A percentile compares a stretch with the other conserved stretches of the same genome.
phyloP scores from a whole-genome alignment of 2,797 vertebrate species.

The Siniperca obscura region DNA sequence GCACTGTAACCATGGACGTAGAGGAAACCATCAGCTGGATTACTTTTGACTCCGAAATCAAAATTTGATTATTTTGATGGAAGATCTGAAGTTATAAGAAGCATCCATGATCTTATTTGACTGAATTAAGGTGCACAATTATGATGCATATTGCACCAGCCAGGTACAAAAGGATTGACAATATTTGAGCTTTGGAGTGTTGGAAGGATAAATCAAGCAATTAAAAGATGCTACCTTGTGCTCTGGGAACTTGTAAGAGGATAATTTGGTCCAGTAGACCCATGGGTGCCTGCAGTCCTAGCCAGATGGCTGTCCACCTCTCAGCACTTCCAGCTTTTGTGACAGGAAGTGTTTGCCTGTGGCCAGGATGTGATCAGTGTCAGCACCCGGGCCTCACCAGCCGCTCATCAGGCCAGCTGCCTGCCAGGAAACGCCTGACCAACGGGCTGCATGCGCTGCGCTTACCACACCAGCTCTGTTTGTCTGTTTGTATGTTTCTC shows the following conservation, averaged over 20 bases:
- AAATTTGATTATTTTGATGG: background rate
- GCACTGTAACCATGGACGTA: background rate
- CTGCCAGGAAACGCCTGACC: conserved; percentile 46
- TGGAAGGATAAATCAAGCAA: background rate
- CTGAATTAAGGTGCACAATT: background rate
- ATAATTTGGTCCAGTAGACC: conserved; percentile 52
- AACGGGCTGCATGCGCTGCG: background rate
- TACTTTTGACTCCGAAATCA: background rate
- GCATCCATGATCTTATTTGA: background rate
- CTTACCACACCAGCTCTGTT: conserved; percentile 10
- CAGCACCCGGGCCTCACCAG: conserved; percentile 29
- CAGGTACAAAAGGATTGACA: background rate
- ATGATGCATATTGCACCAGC: background rate
- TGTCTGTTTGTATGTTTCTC: background rate
- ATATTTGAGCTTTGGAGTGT: background rate
- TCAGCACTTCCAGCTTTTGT: conserved; percentile 34
- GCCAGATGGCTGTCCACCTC: conserved; percentile 59
- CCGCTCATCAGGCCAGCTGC: conserved; percentile 50
- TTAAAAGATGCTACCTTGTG: background rate
- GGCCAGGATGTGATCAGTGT: conserved; percentile 64
- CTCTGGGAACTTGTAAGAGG: conserved; percentile 17
- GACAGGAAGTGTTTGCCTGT: conserved; percentile 62
- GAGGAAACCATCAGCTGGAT: conserved; percentile 8
- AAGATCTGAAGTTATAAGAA: background rate
- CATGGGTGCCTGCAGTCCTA: conserved; percentile 42